These are phyloP conservation scores for Spondyliosoma cantharus DNA, from an alignment of 2,797 vertebrate species.

Conservation along the genomic window DNA sequence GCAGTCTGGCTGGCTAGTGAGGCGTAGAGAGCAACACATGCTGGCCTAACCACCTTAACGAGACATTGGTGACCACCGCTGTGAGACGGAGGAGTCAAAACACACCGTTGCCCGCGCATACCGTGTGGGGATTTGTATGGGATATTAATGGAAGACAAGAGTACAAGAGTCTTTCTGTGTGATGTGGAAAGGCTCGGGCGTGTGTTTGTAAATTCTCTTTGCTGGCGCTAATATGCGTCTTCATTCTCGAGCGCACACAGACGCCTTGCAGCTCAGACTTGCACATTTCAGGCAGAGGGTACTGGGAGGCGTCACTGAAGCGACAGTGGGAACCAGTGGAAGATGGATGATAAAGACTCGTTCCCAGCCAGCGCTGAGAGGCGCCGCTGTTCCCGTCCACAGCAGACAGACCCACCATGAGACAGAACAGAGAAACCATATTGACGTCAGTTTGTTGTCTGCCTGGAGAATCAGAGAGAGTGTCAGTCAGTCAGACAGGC, in stretches of 20 bases:
- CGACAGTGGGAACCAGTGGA: slow-evolving; percentile 64
- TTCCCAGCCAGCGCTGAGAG: slow-evolving; percentile 66
- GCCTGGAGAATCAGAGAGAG: slow-evolving; percentile 79
- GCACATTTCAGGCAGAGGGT: slow-evolving; percentile 40
- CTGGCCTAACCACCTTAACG: slow-evolving; percentile 61
- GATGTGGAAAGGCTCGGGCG: neutral
- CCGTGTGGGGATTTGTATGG: slow-evolving; percentile 6
- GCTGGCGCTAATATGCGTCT: slow-evolving; percentile 13
- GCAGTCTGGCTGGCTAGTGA: slow-evolving; percentile 68
- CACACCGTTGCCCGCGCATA: slow-evolving; percentile 5
- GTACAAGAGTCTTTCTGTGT: neutral
- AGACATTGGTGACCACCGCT: slow-evolving; percentile 63
- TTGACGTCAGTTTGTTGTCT: slow-evolving; percentile 79
- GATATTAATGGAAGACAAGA: slow-evolving; percentile 61
- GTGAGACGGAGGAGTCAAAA: slow-evolving; percentile 42
- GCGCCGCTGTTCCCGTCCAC: slow-evolving; percentile 71
- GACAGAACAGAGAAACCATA: slow-evolving; percentile 73
- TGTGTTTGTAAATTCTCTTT: neutral
- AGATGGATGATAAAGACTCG: slow-evolving; percentile 66
- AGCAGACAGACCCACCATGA: slow-evolving; percentile 74
- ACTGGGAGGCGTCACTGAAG: slow-evolving; percentile 44
- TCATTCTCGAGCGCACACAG: slow-evolving; percentile 13
- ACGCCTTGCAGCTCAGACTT: slow-evolving; percentile 36
- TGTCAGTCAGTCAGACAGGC: slow-evolving; percentile 80
- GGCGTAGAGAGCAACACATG: slow-evolving; percentile 71